Evolutionary conservation across 2,113 vertebrate species (phyloP), one percentile per base, ranked within the genome.

Genomic region (Puffinus mauretanicus): DNA sequence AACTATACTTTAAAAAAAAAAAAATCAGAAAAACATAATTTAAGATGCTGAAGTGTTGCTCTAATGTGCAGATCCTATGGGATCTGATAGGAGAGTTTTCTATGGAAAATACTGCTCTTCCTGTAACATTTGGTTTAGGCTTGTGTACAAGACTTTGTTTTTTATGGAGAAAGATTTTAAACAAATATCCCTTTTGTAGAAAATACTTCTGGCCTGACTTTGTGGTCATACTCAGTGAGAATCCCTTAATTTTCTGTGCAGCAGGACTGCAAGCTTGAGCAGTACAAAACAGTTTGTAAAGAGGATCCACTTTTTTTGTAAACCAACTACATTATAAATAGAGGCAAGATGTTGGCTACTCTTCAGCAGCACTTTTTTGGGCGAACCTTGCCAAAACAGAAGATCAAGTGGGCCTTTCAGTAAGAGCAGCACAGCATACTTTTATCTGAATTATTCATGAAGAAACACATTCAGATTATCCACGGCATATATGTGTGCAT

Each of bases 381-480:
- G 17, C 8, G 3, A 83, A 64, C 51, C n/a, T 61, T 95, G 82
- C 82, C 93, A 90, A 47, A 86, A 90, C 40, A 85, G 36, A 89
- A 80, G 70, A 93, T 94, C 52, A 95, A 86, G 46, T 6, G 47
- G 42, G 52, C 67, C 72, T 95, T 94, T 96, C 80, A 95, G 90
- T 34, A 64, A 52, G 75, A 80, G 46, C 67, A 90, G 27, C 60
- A 58, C 60, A 44, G 60, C 55, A 20, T 86, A 42, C 38, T 90
- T 82, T n/a, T 67, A 60, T 81, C 64, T 78, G 71, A 88, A 92
- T 93, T 96, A 88, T 94, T 95, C 42, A 64, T 91, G 78, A 65
- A 86, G 77, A 78, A 82, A 38, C 40, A n/a, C 40, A 58, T 57
- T 15, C 47, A 27, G 76, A 42, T 82, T 87, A 69, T 91, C 75